These are phyloP conservation scores for Poecilia gillii DNA, from an alignment of 2,797 vertebrate genomes.

Conservation along the genomic window DNA sequence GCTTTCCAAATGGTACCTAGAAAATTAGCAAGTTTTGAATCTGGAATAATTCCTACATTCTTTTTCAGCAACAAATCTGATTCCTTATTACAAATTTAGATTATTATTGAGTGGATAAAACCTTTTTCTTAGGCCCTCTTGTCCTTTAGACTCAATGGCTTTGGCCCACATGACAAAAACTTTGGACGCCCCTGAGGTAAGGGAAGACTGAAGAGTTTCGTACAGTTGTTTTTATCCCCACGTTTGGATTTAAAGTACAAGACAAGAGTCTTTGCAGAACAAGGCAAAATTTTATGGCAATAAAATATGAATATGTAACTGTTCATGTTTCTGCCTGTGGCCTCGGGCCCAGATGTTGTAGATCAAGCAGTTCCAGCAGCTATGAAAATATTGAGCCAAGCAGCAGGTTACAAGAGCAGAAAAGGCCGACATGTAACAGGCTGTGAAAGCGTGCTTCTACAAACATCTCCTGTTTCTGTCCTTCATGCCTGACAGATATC, in stretches of 20 bases:
- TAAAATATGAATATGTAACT: background rate
- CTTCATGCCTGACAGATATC: background rate
- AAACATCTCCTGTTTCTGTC: constrained; percentile 1
- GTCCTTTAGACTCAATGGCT: too few species aligned
- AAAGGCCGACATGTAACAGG: background rate
- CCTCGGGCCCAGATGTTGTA: constrained; percentile 7
- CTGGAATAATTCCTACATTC: too few species aligned
- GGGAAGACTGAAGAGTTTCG: background rate
- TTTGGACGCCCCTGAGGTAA: background rate
- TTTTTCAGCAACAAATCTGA: too few species aligned
- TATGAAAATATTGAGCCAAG: constrained; percentile 4
- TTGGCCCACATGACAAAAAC: too few species aligned
- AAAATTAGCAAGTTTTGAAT: too few species aligned
- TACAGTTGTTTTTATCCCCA: background rate
- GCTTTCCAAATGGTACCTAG: too few species aligned
- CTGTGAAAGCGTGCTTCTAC: background rate
- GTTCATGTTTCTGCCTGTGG: background rate
- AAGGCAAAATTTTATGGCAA: background rate
- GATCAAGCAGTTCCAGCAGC: background rate
- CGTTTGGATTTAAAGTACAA: background rate
- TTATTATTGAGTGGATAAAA: too few species aligned
- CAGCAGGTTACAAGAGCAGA: background rate
- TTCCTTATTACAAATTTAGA: too few species aligned
- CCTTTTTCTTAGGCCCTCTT: too few species aligned
- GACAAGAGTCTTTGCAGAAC: background rate